Evolutionary conservation across 2,113 vertebrate species (phyloP).

Genomic region (Oplegnathus fasciatus): DNA sequence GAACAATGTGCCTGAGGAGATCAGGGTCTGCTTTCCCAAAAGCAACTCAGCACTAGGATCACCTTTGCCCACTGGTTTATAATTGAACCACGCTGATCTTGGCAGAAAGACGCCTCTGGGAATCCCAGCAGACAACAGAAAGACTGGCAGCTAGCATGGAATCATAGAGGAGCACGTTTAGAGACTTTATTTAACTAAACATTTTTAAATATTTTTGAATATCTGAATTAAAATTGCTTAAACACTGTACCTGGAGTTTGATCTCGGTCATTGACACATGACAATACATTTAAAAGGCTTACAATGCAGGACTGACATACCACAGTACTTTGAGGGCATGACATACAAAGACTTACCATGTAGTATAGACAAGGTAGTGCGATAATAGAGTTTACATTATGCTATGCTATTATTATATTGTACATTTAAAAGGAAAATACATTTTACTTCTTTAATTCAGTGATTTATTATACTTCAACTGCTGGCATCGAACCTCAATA

Average conservation of each 20-base stretch:
- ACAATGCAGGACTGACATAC: background rate
- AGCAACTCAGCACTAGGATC: constrained; percentile 32
- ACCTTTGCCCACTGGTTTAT: constrained; percentile 45
- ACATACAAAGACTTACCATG: background rate
- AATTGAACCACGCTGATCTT: constrained; percentile 32
- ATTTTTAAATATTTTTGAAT: background rate
- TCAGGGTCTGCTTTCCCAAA: constrained; percentile 38
- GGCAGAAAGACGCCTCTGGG: constrained; percentile 32
- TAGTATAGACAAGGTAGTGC: background rate
- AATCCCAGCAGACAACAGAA: constrained; percentile 46
- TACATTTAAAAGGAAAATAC: no score
- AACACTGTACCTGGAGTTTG: background rate
- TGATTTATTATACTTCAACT: background rate
- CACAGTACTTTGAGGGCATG: background rate
- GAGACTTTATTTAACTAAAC: background rate
- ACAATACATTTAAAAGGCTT: background rate
- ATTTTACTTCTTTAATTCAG: background rate
- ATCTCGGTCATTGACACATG: background rate
- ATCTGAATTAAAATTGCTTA: background rate
- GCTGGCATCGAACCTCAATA: background rate
- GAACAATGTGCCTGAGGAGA: constrained; percentile 44
- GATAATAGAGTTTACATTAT: background rate
- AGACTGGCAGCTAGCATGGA: background rate
- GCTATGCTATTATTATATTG: no score
- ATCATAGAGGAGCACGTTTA: background rate